Evolutionary conservation across 2,888 invertebrate genomes (phyloP).

Genomic region (Megamerina dolium): DNA sequence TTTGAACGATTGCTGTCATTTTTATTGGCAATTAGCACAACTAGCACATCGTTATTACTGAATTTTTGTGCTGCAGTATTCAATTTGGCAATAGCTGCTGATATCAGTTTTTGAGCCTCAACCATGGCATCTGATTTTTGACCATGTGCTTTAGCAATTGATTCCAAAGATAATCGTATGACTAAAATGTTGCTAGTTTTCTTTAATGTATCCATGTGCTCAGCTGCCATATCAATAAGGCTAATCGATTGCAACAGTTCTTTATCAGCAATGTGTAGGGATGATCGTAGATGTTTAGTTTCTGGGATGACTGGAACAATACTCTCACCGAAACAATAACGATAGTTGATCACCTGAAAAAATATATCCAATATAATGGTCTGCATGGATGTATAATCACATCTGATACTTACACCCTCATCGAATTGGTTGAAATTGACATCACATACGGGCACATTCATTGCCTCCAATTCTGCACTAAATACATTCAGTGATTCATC

Average conservation of each 20-base stretch:
- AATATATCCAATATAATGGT: not conserved
- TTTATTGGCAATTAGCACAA: slow-evolving; percentile 54
- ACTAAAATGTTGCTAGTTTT: slow-evolving; percentile 34
- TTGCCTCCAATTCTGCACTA: slow-evolving; percentile 56
- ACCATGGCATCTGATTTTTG: slow-evolving; percentile 38
- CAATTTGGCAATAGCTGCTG: slow-evolving; percentile 51
- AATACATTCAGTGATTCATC: slow-evolving; percentile 52
- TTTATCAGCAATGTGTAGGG: slow-evolving; percentile 39
- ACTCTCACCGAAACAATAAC: slow-evolving; percentile 33
- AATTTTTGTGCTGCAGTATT: slow-evolving; percentile 54
- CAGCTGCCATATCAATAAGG: slow-evolving; percentile 30
- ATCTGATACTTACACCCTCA: slow-evolving; percentile 54
- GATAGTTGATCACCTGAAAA: slow-evolving; percentile 16
- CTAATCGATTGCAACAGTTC: slow-evolving; percentile 39
- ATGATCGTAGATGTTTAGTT: slow-evolving; percentile 36
- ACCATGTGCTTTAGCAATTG: slow-evolving; percentile 40
- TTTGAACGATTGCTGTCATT: slow-evolving; percentile 32
- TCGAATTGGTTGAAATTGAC: slow-evolving; percentile 59
- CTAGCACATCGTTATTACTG: slow-evolving; percentile 56
- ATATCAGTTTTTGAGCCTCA: slow-evolving; percentile 39
- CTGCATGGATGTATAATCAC: not conserved
- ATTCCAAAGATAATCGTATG: slow-evolving; percentile 34
- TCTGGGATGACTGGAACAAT: slow-evolving; percentile 27
- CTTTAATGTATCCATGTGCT: slow-evolving; percentile 29
- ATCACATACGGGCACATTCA: slow-evolving; percentile 58